A percentile compares a stretch with the other conserved stretches of the same genome.
phyloP scores from a whole-genome alignment of 1,140 invertebrate species.

The Drosophila chauvacae region DNA sequence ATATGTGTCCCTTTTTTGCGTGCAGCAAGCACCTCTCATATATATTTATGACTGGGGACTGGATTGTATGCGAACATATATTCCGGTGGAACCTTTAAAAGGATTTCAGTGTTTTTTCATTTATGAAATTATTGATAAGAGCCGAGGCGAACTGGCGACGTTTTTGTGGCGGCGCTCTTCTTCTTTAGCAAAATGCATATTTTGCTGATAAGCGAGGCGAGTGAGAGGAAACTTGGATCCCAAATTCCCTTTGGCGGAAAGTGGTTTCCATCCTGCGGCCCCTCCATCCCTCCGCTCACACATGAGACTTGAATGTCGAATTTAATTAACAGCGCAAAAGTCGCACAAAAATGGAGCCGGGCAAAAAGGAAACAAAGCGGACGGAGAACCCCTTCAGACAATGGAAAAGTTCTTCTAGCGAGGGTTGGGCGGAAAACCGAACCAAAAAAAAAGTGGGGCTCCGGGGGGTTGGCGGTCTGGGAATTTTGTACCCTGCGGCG shows the following conservation, averaged over 20 bases:
- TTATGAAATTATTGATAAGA: slow-evolving; percentile 82
- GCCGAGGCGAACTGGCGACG: slow-evolving; percentile 33
- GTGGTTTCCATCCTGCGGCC: slow-evolving; percentile 17
- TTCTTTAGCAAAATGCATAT: slow-evolving; percentile 65
- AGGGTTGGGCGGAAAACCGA: slow-evolving; percentile 7
- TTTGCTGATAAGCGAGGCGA: slow-evolving; percentile 40
- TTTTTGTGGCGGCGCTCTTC: slow-evolving; percentile 44
- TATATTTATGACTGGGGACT: slow-evolving; percentile 71
- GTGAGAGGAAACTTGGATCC: slow-evolving; percentile 34
- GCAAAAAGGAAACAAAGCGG: slow-evolving; percentile 39
- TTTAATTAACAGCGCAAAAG: slow-evolving; percentile 79
- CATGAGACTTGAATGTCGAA: slow-evolving; percentile 61
- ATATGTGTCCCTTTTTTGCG: slow-evolving; percentile 37
- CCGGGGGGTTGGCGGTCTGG: slow-evolving; percentile 21
- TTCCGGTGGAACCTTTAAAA: slow-evolving; percentile 64
- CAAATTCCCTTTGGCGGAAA: slow-evolving; percentile 56
- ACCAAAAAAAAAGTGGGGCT: slow-evolving; percentile 10
- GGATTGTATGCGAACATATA: slow-evolving; percentile 43
- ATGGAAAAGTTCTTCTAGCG: slow-evolving; percentile 25
- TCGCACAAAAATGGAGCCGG: slow-evolving; percentile 56
- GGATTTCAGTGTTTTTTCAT: slow-evolving; percentile 79
- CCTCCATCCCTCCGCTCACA: slow-evolving; percentile 4
- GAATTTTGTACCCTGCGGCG: slow-evolving; percentile 61
- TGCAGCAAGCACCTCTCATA: slow-evolving; percentile 31
- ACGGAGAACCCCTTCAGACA: slow-evolving; percentile 43